Conservation (phyloP, 2,888 invertebrate genomes). For the Dynastes tityus region DNA sequence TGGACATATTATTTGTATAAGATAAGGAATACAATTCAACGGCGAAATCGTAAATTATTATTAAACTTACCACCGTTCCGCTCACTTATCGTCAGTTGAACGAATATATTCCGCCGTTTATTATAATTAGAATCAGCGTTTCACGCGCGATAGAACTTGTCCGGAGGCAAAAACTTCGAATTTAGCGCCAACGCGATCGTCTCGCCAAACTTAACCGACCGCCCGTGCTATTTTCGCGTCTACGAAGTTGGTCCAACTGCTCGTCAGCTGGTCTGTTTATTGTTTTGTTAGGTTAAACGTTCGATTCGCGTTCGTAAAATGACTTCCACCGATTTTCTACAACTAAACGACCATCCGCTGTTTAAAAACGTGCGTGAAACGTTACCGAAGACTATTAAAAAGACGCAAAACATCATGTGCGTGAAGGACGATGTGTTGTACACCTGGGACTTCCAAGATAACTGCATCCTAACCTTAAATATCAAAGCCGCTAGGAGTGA, state of each 20-base stretch:
- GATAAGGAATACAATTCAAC: slow-evolving; percentile 29
- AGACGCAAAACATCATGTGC: slow-evolving; percentile 77
- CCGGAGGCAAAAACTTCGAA: slow-evolving; percentile 19
- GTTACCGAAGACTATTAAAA: slow-evolving; percentile 73
- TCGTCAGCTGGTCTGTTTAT: neutral
- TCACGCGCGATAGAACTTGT: slow-evolving; percentile 2
- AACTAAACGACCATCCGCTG: slow-evolving; percentile 76
- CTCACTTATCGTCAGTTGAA: slow-evolving; percentile 26
- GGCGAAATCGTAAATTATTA: slow-evolving; percentile 30
- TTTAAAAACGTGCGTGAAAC: slow-evolving; percentile 75
- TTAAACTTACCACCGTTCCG: slow-evolving; percentile 28
- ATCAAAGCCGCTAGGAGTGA: slow-evolving; percentile 70
- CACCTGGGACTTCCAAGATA: slow-evolving; percentile 78
- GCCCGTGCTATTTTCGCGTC: slow-evolving; percentile 9
- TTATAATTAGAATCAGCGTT: slow-evolving; percentile 21
- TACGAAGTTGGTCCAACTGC: slow-evolving; percentile 22
- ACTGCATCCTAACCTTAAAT: slow-evolving; percentile 78
- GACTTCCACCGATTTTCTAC: slow-evolving; percentile 73
- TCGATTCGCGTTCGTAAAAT: neutral
- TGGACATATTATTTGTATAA: slow-evolving; percentile 33
- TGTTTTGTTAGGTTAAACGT: too few species aligned
- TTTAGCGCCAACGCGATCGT: neutral
- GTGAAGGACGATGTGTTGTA: slow-evolving; percentile 80
- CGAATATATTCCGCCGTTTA: slow-evolving; percentile 17
- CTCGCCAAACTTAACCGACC: neutral